Conservation (phyloP, 1,140 invertebrate species). For the Bombus waltoni region DNA sequence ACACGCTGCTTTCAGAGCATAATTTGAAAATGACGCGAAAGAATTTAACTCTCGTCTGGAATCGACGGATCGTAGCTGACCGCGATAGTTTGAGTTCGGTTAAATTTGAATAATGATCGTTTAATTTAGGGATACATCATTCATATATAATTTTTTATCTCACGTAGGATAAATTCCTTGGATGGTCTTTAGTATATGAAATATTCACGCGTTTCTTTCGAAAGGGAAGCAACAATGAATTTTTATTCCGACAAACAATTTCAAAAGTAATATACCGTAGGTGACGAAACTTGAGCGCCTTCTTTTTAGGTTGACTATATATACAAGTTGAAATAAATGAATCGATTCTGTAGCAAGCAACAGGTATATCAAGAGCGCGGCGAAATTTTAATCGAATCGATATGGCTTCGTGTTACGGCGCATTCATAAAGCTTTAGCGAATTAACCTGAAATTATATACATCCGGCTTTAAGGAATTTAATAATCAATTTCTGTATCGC, state of each 20-base stretch:
- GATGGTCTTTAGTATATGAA: no score
- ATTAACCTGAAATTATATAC: constrained; percentile 1
- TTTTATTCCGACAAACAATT: background rate
- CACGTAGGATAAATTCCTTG: no score
- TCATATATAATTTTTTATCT: background rate
- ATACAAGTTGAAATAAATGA: background rate
- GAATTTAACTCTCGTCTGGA: background rate
- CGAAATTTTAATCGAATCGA: constrained; percentile 47
- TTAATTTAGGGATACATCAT: background rate
- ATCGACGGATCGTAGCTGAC: background rate
- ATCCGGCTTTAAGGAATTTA: background rate
- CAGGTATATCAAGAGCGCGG: background rate
- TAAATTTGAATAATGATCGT: background rate
- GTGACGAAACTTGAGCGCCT: background rate
- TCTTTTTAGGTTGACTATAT: background rate
- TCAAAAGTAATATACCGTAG: background rate
- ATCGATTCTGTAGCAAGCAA: background rate
- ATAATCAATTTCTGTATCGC: background rate
- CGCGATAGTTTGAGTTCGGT: background rate
- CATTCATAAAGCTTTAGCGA: constrained; percentile 11
- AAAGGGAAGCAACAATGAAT: no score
- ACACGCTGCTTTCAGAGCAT: background rate
- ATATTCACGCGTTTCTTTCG: no score
- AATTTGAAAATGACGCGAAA: constrained; percentile 31
- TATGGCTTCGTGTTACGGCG: background rate